Evolutionary conservation across 2,888 invertebrate species (phyloP).

Genomic region (Nycteola revayana): DNA sequence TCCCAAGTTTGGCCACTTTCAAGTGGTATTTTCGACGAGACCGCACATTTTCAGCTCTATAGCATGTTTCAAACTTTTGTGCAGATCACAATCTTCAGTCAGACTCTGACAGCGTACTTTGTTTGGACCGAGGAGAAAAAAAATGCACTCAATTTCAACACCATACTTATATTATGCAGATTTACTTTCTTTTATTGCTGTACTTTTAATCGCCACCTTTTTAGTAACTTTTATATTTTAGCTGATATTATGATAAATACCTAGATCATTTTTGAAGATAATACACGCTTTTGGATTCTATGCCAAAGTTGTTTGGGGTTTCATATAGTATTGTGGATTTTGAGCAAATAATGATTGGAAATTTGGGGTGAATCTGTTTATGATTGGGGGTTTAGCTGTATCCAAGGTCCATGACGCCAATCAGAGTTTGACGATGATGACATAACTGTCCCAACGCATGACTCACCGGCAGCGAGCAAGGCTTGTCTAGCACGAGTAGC

Average conservation of each 20-base stretch:
- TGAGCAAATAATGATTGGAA: no score
- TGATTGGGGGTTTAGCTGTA: not conserved
- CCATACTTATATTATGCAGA: conserved; percentile 24
- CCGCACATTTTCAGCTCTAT: conserved; percentile 52
- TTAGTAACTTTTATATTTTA: no score
- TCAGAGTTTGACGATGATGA: conserved; percentile 51
- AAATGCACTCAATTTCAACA: conserved; percentile 28
- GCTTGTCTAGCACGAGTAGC: conserved; percentile 94
- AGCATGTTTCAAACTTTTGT: conserved; percentile 61
- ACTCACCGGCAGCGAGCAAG: conserved; percentile 94
- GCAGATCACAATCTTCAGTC: conserved; percentile 63
- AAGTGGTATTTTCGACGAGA: conserved; percentile 63
- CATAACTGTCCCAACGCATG: conserved; percentile 51
- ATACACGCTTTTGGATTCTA: conserved; percentile 10
- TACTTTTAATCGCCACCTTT: conserved; percentile 16
- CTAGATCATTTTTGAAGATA: conserved; percentile 13
- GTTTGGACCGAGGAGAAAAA: conserved; percentile 20
- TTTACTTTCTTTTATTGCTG: conserved; percentile 30
- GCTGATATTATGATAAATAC: no score
- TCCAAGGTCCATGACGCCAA: conserved; percentile 10
- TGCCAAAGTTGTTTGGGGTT: no score
- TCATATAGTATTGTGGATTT: no score
- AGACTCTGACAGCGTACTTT: conserved; percentile 61
- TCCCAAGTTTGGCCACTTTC: conserved; percentile 51
- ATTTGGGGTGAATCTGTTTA: no score